phyloP scores from a whole-genome alignment of 2,113 vertebrate genomes.

The Cryptotis parvus region DNA sequence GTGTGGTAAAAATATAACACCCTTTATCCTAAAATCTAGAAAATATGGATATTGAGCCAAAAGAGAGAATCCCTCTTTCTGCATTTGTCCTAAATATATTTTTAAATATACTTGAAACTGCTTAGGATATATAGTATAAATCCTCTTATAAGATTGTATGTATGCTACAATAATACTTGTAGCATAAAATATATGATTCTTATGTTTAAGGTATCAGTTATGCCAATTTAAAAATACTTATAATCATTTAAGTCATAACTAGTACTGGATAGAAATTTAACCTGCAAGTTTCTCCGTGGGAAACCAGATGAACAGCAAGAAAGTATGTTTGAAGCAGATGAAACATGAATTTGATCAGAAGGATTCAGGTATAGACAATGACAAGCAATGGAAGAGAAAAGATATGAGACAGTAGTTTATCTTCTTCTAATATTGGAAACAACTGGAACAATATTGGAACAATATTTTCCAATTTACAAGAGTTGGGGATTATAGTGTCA shows the following conservation, averaged over 20 bases:
- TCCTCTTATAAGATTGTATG: background rate
- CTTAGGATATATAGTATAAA: background rate
- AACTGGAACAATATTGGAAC: no score
- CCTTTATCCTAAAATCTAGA: background rate
- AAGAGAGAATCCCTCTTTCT: background rate
- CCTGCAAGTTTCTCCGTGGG: background rate
- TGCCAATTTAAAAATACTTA: background rate
- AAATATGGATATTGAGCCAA: constrained; percentile 30
- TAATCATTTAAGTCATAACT: background rate
- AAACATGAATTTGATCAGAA: constrained; percentile 10
- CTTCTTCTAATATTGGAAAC: background rate
- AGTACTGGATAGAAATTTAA: background rate
- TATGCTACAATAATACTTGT: background rate
- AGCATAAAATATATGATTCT: background rate
- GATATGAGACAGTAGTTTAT: background rate
- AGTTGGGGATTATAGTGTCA: background rate
- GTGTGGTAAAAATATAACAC: background rate
- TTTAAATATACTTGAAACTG: background rate
- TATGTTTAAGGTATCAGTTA: background rate
- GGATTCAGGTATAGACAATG: background rate
- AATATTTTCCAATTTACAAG: background rate
- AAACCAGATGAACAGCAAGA: background rate
- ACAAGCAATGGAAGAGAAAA: background rate
- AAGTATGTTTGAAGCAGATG: background rate
- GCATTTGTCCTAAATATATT: background rate